A percentile compares a stretch with the other conserved stretches of the same genome.
Conservation (phyloP, 1,140 invertebrate genomes). For the Neotoxoptera formosana region DNA sequence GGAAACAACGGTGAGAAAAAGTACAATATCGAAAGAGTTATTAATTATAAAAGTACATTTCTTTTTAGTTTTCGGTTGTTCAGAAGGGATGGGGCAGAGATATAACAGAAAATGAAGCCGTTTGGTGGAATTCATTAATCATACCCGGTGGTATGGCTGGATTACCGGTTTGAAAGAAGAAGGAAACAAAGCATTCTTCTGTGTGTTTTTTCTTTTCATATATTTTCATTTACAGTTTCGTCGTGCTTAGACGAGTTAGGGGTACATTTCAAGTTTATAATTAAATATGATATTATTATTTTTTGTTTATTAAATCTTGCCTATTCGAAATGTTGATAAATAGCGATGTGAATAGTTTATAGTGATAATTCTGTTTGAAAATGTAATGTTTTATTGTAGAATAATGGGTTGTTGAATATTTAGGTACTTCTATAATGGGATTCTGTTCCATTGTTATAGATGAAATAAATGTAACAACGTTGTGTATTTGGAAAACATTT, state of each 20-base stretch:
- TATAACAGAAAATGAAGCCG: slow-evolving; percentile 47
- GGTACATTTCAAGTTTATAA: background rate
- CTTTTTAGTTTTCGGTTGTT: slow-evolving; percentile 31
- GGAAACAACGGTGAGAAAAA: slow-evolving; percentile 30
- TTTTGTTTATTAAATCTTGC: background rate
- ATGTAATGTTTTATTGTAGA: slow-evolving; percentile 10
- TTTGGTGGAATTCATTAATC: slow-evolving; percentile 55
- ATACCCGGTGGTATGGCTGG: background rate
- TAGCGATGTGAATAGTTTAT: background rate
- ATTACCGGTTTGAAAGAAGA: slow-evolving; percentile 19
- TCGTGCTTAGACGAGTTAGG: background rate
- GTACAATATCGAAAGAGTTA: slow-evolving; percentile 49
- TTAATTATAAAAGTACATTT: slow-evolving; percentile 56
- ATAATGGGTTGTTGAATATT: slow-evolving; percentile 7
- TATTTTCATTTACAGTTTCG: background rate
- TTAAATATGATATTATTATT: background rate
- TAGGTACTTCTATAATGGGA: background rate
- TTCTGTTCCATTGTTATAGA: background rate
- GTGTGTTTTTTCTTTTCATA: slow-evolving; percentile 16
- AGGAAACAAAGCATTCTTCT: slow-evolving; percentile 30
- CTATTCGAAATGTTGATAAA: background rate
- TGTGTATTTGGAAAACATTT: slow-evolving; percentile 4
- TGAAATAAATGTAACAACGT: background rate
- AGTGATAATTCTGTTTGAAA: background rate
- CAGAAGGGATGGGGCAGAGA: background rate